phyloP scores from a whole-genome alignment of 2,113 vertebrate species.

The Syngnathus floridae region DNA sequence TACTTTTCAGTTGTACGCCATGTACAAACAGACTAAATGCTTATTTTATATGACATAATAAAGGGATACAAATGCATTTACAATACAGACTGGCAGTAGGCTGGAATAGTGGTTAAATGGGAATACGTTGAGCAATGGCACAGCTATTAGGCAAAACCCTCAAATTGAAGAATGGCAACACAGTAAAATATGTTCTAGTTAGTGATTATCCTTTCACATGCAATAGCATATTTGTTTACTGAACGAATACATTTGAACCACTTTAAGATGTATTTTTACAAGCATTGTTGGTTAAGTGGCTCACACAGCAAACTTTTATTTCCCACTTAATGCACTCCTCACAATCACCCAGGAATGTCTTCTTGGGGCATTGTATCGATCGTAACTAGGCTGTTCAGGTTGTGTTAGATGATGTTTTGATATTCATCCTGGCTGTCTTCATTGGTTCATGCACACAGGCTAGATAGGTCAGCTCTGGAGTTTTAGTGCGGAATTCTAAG shows the following conservation, averaged over 20 bases:
- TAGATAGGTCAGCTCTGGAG: not conserved
- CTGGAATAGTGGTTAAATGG: not conserved
- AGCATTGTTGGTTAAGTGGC: not conserved
- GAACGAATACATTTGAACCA: not conserved
- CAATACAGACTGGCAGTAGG: not conserved
- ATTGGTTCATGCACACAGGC: not conserved
- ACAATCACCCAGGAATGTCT: not conserved
- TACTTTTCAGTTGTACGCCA: not conserved
- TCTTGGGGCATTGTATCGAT: not conserved
- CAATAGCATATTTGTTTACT: not conserved
- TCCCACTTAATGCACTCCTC: not conserved
- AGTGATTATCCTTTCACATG: not conserved
- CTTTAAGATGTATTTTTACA: not conserved
- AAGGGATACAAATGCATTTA: not conserved
- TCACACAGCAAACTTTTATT: not conserved
- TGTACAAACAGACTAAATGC: not conserved
- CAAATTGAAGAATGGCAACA: too few relatives aligned
- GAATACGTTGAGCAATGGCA: too few relatives aligned
- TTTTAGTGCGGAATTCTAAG: too few relatives aligned
- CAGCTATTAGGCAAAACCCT: too few relatives aligned
- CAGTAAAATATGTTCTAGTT: not conserved
- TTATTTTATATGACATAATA: not conserved
- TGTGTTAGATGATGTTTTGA: not conserved
- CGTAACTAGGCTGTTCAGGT: not conserved
- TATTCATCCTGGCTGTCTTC: not conserved